These are phyloP conservation scores for Dasypus novemcinctus DNA, from an alignment of 2,113 vertebrate genomes.

Conservation along the genomic window DNA sequence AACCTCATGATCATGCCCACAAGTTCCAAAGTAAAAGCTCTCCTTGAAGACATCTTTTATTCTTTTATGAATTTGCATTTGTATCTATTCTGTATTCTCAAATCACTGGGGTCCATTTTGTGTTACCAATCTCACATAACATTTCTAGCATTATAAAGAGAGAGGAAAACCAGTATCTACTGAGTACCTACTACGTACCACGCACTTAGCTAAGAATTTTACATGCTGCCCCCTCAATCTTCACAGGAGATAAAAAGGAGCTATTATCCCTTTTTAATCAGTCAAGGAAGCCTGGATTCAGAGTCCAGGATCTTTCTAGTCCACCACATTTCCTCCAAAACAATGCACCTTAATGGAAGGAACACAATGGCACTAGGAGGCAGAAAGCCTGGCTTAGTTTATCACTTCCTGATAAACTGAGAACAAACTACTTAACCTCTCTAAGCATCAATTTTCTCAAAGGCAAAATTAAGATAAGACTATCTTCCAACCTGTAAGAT, in stretches of 20 bases:
- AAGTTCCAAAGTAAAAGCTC: constrained; percentile 1
- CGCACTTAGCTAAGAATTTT: neutral
- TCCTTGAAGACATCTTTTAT: constrained; percentile 8
- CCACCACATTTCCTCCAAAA: neutral
- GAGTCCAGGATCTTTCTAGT: neutral
- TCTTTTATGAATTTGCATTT: neutral
- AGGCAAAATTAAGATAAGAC: constrained; percentile 4
- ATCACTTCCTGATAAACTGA: constrained; percentile 21
- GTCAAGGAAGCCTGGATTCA: neutral
- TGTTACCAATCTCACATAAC: neutral
- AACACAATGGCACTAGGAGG: neutral
- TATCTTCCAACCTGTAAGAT: constrained; percentile 12
- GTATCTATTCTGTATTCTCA: neutral
- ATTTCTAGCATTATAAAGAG: neutral
- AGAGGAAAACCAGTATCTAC: neutral
- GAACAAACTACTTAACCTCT: neutral
- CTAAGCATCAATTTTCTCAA: constrained; percentile 29
- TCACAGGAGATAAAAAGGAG: neutral
- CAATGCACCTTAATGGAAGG: neutral
- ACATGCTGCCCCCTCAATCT: neutral
- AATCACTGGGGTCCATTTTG: neutral
- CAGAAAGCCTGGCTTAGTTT: constrained; percentile 12
- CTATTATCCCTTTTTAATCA: neutral
- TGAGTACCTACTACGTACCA: neutral
- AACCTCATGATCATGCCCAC: neutral